A percentile compares a stretch with the other conserved stretches of the same genome.
These are phyloP conservation scores for Ovis canadensis DNA, from an alignment of 2,113 vertebrate genomes.

Conservation along the genomic window DNA sequence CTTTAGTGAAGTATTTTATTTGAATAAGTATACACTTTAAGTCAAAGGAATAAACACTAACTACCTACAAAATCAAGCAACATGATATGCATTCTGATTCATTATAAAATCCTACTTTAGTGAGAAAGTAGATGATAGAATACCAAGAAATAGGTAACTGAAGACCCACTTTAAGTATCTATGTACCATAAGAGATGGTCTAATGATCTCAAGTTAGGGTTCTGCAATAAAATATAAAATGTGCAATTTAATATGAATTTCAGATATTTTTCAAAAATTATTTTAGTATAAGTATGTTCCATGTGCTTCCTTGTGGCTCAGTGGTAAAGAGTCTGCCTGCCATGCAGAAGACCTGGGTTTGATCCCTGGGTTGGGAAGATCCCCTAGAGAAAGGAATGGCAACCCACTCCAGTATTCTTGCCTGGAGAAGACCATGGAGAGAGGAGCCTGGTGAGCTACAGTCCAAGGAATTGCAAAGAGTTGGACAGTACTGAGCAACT, in stretches of 20 bases:
- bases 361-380: not conserved
- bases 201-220: not conserved
- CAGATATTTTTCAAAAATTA: not conserved
- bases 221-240: not conserved
- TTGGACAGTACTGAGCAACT: not conserved
- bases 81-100: not conserved
- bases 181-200: not conserved
- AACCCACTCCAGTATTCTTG: not conserved
- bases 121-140: not conserved
- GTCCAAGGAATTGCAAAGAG: not conserved
- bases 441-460: not conserved
- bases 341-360: not conserved
- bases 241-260: not conserved
- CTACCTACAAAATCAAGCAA: not conserved
- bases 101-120: not conserved
- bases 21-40: not conserved
- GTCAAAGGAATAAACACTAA: not conserved
- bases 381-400: not conserved
- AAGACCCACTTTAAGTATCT: not conserved
- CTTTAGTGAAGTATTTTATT: not conserved
- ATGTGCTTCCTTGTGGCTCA: not conserved
- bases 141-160: not conserved
- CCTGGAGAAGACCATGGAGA: not conserved
- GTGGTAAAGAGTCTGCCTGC: not conserved
- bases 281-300: not conserved